These are phyloP conservation scores for Leptoclinus maculatus DNA, from an alignment of 2,797 vertebrate species.

Conservation along the genomic window DNA sequence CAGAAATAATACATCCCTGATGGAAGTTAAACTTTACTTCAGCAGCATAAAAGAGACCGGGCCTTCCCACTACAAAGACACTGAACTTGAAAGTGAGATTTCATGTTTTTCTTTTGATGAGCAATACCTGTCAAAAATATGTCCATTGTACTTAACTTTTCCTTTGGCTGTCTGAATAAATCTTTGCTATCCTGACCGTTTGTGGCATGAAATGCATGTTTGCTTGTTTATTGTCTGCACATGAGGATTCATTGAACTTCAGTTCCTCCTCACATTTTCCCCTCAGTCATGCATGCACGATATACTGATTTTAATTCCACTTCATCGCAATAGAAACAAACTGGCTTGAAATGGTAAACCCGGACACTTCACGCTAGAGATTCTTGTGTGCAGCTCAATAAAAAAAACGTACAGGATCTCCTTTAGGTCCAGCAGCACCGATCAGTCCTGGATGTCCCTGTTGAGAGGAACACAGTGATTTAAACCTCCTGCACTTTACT, in stretches of 20 bases:
- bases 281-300: not conserved
- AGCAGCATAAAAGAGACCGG: not conserved
- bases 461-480: constrained; percentile 21
- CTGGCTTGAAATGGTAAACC: not conserved
- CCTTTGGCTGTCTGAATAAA: not conserved
- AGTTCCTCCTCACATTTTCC: not conserved
- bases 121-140: not conserved
- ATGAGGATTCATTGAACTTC: not conserved
- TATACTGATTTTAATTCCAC: not conserved
- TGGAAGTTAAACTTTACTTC: not conserved
- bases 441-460: constrained; percentile 85
- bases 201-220: not conserved
- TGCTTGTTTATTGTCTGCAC: not conserved
- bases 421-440: constrained; percentile 86
- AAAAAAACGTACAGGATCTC: constrained; percentile 84
- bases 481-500: constrained; percentile 1
- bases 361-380: not conserved
- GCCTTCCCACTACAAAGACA: not conserved
- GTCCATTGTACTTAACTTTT: not conserved
- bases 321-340: not conserved
- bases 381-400: not conserved
- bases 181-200: not conserved
- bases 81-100: not conserved
- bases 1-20: not conserved
- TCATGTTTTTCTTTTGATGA: not conserved